Base-by-base conservation (phyloP, 2,888 invertebrate species). In the Aporophyla nigra region DNA sequence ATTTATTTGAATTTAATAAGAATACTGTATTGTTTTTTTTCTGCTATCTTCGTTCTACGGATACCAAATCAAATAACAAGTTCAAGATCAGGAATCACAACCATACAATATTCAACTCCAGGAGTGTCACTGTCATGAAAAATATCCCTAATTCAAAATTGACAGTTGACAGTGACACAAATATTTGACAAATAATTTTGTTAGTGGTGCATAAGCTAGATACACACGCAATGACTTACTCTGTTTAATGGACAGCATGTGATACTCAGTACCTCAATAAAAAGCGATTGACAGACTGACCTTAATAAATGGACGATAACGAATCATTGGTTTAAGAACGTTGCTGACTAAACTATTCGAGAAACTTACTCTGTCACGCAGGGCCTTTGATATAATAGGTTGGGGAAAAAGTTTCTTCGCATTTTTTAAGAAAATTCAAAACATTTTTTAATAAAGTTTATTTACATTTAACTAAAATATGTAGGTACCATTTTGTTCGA, bases 171-270 rank as follows among this genome's bases (percentile, higher is more conserved):
- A 54, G 2, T 54, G 54, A n/a, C 12, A 54, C n/a, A 33, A 33
- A 33, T 33, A 10, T 53, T 53, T 53, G 53, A 53, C 53, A 53
- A 12, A 12, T 49, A 53, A 10, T 7, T 10, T 53, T 53, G 21
- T 12, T n/a, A 54, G 54, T n/a, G n/a, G n/a, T 54, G 9, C 21
- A 21, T 21, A 53, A 0, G 53, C n/a, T 54, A 54, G 54, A n/a
- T 54, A n/a, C 54, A 54, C 54, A 54, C 54, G n/a, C 54, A n/a
- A n/a, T 54, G 54, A 54, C 10, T n/a, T 54, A n/a, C n/a, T 53
- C 53, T 21, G 21, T 53, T 21, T 21, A 21, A 53, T 21, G 3
- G 3, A 53, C 21, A 51, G 19, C 19, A 19, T 51, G 51, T 51
- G 51, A 51, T 21, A 53, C 21, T 53, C 9, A 53, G 21, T 3